Conservation (phyloP, 2,888 invertebrate species). For the Andricus curvator region DNA sequence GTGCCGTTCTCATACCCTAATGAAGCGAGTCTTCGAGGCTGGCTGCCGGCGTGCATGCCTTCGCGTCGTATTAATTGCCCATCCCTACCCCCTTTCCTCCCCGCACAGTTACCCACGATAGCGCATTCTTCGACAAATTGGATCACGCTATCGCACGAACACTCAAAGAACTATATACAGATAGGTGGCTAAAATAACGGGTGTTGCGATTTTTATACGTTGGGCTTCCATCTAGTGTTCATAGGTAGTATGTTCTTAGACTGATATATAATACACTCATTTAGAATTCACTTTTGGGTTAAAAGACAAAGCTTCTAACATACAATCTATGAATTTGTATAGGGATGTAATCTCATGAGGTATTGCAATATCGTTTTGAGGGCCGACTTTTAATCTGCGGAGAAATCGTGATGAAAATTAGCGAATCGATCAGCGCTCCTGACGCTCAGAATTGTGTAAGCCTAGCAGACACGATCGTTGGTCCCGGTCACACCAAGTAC, state of each 20-base stretch:
- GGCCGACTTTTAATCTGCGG: slow-evolving; percentile 8
- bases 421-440: slow-evolving; percentile 25
- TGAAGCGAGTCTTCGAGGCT: slow-evolving; percentile 71
- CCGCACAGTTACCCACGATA: slow-evolving; percentile 66
- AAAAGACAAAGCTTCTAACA: too few relatives aligned
- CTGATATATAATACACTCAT: too few relatives aligned
- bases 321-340: not conserved
- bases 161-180: slow-evolving; percentile 60
- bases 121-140: slow-evolving; percentile 76
- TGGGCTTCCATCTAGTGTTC: slow-evolving; percentile 1
- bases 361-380: not conserved
- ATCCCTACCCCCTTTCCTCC: slow-evolving; percentile 40
- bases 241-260: not conserved
- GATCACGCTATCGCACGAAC: slow-evolving; percentile 73
- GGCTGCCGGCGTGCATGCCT: slow-evolving; percentile 71
- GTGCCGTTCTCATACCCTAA: slow-evolving; percentile 64
- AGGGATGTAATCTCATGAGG: too few relatives aligned
- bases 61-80: slow-evolving; percentile 74
- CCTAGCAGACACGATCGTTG: slow-evolving; percentile 40
- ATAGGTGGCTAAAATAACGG: slow-evolving; percentile 57
- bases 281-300: too few relatives aligned
- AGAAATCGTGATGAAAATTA: slow-evolving; percentile 23
- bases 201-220: slow-evolving; percentile 53
- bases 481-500: slow-evolving; percentile 50
- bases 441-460: slow-evolving; percentile 16